Evolutionary conservation across 2,888 invertebrate species (phyloP), one percentile per base, ranked within the genome.

Genomic region (Asteroscopus sphinx): DNA sequence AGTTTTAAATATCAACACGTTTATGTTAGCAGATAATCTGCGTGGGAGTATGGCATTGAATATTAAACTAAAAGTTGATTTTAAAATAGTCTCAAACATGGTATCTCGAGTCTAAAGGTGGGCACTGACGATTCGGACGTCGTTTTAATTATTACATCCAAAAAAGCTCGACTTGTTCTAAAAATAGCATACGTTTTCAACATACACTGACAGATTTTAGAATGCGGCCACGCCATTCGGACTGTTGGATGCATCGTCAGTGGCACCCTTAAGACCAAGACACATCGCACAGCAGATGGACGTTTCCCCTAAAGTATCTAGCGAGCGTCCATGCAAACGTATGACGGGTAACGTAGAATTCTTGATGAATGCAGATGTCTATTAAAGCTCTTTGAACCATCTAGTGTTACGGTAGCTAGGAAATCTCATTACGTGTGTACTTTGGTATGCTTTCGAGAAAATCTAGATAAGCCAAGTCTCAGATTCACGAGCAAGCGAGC

Each of bases 381-480:
- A 71, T 62, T 66, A 66, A 56, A 62, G 61, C 69, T 68, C 66
- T 72, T 63, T 66, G 68, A 66, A 70, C 55, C 64, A 65, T 61
- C 60, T 68, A 59, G 58, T 61, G 63, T 61, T 44, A 42, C 70
- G 63, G 73, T 70, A 74, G 71, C 70, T 68, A 70, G 76, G 70
- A 81, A 81, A 82, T 79, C 74, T 79, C 77, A 81, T 81, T 79
- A 80, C 72, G 76, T 76, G 77, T 79, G 75, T 79, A 78, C 68
- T 76, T 69, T 77, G 69, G 66, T 79, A 77, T 64, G 54, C 66
- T 71, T 73, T 68, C 55, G 56, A 68, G 73, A 74, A 73, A 74
- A 83, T 80, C 74, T 77, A 79, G 85, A 83, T 85, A 84, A 82
- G 76, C 68, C 69, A 77, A 80, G 67, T 37, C 73, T 74, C 72